Evolutionary conservation across 1,140 invertebrate species (phyloP), one percentile per base, ranked within the genome.

Genomic region (Drosophila lini): DNA sequence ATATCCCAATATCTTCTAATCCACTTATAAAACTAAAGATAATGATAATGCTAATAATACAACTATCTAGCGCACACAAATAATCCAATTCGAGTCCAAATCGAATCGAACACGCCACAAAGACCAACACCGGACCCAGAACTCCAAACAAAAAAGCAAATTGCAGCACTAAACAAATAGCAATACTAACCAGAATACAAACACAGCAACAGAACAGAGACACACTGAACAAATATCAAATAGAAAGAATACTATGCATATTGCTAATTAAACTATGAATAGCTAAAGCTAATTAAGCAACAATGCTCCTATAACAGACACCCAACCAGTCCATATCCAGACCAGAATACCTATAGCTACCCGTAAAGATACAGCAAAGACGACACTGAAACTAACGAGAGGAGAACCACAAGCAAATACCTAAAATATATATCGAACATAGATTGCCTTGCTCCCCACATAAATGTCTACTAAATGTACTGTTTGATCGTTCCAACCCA

Each of bases 251-350:
- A 73, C 73, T 79, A 73, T 79, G 67, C 70, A 73, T 82, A 83
- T 88, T 79, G 76, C 67, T 88, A 88, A 88, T 88, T 88, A 77
- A 88, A 80, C 74, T 78, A 88, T 63, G 63, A 80, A 88, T 88
- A 88, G 80, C 77, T 78, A 77, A 84, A 74, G 67, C 84, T 88
- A 83, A 88, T 89, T 88, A 88, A 89, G 68, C 64, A 77, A 74
- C 62, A 88, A 88, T 82, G 74, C 68, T 81, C 56, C 44, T 58
- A 48, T 65, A 85, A 58, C 81, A 80, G 77, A 80, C 60, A 67
- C 60, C 57, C 34, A 76, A 42, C 73, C 59, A 63, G 58, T 40
- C 61, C 61, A 76, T 59, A 81, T 53, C 44, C 48, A 67, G 56
- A 61, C 73, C 45, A 22, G 50, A 53, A 53, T 19, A 57, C 47